These are phyloP conservation scores for Asbolus verrucosus DNA, from an alignment of 1,140 invertebrate genomes.

Conservation along the genomic window DNA sequence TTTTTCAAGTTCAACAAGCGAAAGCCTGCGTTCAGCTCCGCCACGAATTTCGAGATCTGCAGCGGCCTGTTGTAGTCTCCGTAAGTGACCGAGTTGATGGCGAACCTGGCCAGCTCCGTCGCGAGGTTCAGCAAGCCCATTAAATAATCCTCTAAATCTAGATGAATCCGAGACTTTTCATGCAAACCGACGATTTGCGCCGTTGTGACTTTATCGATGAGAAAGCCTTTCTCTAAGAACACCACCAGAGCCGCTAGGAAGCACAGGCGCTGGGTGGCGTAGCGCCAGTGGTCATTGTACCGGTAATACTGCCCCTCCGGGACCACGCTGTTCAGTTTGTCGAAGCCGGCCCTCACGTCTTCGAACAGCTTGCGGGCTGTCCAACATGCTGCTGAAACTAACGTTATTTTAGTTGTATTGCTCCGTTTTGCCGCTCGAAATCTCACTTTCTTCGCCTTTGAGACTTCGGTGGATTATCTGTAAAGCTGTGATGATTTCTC, in stretches of 20 bases:
- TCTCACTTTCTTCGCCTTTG: constrained; percentile 71
- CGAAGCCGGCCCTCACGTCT: constrained; percentile 70
- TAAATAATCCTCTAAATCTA: constrained; percentile 92
- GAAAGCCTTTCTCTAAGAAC: constrained; percentile 82
- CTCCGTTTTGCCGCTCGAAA: too few relatives aligned
- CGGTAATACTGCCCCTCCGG: constrained; percentile 81
- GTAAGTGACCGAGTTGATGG: constrained; percentile 89
- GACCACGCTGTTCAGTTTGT: constrained; percentile 70
- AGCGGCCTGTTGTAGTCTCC: constrained; percentile 85
- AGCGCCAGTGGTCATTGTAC: constrained; percentile 89
- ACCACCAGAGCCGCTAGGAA: constrained; percentile 82
- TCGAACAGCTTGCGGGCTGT: constrained; percentile 71
- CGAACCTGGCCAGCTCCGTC: constrained; percentile 85
- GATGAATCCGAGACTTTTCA: constrained; percentile 80
- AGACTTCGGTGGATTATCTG: constrained; percentile 79
- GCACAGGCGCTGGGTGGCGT: constrained; percentile 82
- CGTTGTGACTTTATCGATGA: constrained; percentile 80
- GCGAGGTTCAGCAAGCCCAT: constrained; percentile 85
- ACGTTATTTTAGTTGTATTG: too few relatives aligned
- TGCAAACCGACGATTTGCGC: constrained; percentile 78
- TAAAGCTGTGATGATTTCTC: constrained; percentile 77
- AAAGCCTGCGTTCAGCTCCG: constrained; percentile 89
- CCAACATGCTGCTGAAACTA: constrained; percentile 70
- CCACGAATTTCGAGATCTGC: constrained; percentile 87
- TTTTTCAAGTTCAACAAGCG: constrained; percentile 92